Base-by-base conservation (phyloP, 2,888 invertebrate genomes). In the Steinernema scapterisci region DNA sequence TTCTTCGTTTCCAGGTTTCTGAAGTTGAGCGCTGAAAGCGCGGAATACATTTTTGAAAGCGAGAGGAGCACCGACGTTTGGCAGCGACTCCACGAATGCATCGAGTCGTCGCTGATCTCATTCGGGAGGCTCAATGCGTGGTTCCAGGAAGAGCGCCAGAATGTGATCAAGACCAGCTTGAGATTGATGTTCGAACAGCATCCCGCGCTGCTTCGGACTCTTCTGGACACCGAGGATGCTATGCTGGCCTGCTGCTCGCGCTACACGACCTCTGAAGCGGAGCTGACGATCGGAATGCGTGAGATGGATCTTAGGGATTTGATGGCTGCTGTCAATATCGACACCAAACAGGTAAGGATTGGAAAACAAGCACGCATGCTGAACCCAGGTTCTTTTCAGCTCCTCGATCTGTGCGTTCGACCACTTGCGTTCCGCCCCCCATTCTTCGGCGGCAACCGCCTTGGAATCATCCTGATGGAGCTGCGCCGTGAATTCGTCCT, bases 381-480 rank as follows among this genome's bases (percentile, higher is more conserved):
- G n/a, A n/a, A n/a, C n/a, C n/a, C n/a, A n/a, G n/a, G n/a, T n/a
- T n/a, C n/a, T n/a, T n/a, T 70, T 77, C 44, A 83, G 84, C 76
- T 86, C 23, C 79, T 86, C 43, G 84, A 85, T 21, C 70, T 84
- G 45, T 85, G 81, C 73, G 77, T 78, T 6, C 79, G 81, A 16
- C 86, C 86, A 3, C 79, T 87, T 78, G 82, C 85, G 0, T 83
- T 84, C 77, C 83, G 87, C 5, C 87, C 87, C 2, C 79, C 86
- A 5, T 87, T 81, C 63, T 76, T 87, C 11, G 87, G 87, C 31
- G 87, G 86, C 11, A 87, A 87, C 74, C 82, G 87, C 11, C 76
- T 87, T 0, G 87, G 87, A 0, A 71, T 86, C 27, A 77, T 87
- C 63, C 77, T 87, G 7, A 87, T 87, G 86, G 85, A 87, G 56